Conservation (phyloP, 1,140 invertebrate genomes). For the Sycophila sp. region DNA sequence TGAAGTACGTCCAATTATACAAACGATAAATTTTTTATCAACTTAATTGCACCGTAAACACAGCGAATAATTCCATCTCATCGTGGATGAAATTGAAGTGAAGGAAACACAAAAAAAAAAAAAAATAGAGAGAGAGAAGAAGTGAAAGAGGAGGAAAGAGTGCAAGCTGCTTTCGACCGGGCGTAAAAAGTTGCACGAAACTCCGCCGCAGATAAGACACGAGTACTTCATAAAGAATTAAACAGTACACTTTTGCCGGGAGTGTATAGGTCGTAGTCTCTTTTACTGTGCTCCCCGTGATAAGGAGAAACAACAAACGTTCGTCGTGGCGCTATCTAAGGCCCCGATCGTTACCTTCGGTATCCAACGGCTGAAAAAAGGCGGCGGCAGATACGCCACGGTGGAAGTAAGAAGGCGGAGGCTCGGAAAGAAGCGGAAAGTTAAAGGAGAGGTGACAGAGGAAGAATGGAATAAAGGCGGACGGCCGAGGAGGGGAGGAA, state of each 20-base stretch:
- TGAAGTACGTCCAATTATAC: no score
- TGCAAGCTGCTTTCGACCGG: neutral
- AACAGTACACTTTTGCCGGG: neutral
- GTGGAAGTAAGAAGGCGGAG: neutral
- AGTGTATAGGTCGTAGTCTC: neutral
- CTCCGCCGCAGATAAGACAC: neutral
- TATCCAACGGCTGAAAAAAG: neutral
- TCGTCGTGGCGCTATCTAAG: neutral
- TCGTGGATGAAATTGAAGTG: no score
- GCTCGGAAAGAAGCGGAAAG: neutral
- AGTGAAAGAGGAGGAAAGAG: neutral
- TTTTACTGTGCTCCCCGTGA: neutral
- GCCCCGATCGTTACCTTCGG: neutral
- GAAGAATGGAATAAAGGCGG: neutral
- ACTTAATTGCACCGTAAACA: no score
- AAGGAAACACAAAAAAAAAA: neutral
- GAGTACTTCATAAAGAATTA: conserved; percentile 23
- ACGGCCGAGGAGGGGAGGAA: neutral
- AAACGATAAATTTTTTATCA: no score
- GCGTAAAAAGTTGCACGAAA: neutral
- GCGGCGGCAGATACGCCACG: neutral
- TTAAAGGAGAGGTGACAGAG: neutral
- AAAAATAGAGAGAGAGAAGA: neutral
- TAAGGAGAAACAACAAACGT: conserved; percentile 10
- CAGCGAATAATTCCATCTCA: no score